Conservation (phyloP, 2,113 vertebrate species). For the Pteronura brasiliensis region DNA sequence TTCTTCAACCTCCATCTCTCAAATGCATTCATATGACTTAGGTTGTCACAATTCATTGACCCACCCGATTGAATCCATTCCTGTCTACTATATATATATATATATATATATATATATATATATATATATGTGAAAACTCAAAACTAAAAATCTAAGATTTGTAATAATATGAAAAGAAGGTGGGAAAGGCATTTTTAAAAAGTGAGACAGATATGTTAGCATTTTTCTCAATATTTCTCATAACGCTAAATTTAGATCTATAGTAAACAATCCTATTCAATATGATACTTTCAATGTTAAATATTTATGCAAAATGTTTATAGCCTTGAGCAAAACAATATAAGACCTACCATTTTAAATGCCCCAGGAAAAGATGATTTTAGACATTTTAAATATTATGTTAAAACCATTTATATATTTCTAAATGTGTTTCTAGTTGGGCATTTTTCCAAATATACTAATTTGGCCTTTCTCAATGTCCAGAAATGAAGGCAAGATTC, state of each 20-base stretch:
- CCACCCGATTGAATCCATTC: background rate
- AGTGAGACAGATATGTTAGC: background rate
- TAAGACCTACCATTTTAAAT: background rate
- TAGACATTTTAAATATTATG: background rate
- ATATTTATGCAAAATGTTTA: background rate
- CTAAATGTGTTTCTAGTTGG: slow-evolving; percentile 38
- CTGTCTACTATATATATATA: background rate
- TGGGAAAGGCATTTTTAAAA: background rate
- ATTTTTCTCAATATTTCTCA: background rate
- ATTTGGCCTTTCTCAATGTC: slow-evolving; percentile 46
- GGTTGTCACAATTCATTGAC: background rate
- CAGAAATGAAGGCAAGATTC: slow-evolving; percentile 48
- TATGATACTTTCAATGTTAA: background rate
- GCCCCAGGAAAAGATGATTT: slow-evolving; percentile 3
- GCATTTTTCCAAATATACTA: slow-evolving; percentile 42
- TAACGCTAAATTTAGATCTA: background rate
- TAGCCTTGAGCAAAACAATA: background rate
- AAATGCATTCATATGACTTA: background rate
- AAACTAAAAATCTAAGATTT: background rate
- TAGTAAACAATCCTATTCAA: background rate
- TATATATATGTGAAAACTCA: background rate
- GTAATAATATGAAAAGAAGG: background rate
- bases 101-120: background rate
- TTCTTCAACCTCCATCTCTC: background rate
- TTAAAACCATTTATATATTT: slow-evolving; percentile 28